phyloP scores from a whole-genome alignment of 2,888 invertebrate species.

The Euzophera pinguis region DNA sequence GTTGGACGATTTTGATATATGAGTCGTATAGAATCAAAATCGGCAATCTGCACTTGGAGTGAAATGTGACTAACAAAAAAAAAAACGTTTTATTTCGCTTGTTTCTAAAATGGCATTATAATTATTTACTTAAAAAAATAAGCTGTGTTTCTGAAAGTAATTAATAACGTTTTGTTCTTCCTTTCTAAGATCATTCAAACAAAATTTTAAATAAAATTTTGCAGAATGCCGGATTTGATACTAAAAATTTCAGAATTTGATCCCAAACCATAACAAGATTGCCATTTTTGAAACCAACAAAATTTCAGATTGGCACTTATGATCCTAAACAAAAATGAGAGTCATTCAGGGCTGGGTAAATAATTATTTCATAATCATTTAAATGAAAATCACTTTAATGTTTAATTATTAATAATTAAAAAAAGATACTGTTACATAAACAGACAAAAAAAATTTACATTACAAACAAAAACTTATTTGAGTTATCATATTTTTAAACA shows the following conservation, averaged over 20 bases:
- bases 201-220: neutral
- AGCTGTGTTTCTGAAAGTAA: neutral
- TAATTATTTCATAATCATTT: neutral
- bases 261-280: conserved; percentile 8
- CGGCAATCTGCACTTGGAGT: conserved; percentile 13
- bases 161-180: neutral
- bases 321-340: conserved; percentile 11
- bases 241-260: conserved; percentile 6
- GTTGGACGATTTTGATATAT: too few relatives aligned
- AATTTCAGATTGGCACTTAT: conserved; percentile 15
- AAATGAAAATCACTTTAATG: conserved; percentile 1
- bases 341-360: neutral
- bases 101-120: neutral
- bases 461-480: neutral
- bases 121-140: conserved; percentile 1
- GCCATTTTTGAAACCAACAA: conserved; percentile 11
- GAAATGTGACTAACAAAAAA: conserved; percentile 13
- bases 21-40: conserved; percentile 5
- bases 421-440: neutral
- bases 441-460: neutral
- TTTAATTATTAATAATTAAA: conserved; percentile 11
- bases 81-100: conserved; percentile 11
- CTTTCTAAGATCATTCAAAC: neutral
- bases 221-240: neutral
- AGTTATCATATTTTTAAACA: too few relatives aligned